Percentiles rank a stretch among this genome's conserved stretches.
These are phyloP conservation scores for Tanytarsus gracilentus DNA, from an alignment of 2,888 invertebrate species.

Conservation along the genomic window DNA sequence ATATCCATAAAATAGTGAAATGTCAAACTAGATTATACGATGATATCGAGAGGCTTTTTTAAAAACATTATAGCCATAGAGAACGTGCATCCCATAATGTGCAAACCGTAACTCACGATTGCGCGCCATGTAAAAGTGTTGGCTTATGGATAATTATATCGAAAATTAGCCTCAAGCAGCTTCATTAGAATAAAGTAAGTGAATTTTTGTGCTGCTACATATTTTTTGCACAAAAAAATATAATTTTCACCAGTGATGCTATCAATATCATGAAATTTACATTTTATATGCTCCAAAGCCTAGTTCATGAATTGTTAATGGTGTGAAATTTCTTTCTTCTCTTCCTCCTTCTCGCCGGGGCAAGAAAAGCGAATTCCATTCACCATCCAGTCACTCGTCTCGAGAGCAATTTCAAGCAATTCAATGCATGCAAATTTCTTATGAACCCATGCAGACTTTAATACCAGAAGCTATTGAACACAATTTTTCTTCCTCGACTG, in stretches of 20 bases:
- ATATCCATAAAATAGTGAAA: no score
- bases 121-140: neutral
- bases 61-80: neutral
- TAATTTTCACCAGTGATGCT: constrained; percentile 1
- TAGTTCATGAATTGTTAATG: constrained; percentile 24
- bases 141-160: constrained; percentile 15
- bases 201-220: neutral
- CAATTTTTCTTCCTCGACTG: neutral
- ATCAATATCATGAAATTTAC: constrained; percentile 28
- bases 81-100: no score
- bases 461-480: constrained; percentile 25
- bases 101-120: constrained; percentile 17
- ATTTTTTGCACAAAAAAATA: neutral
- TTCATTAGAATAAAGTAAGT: constrained; percentile 5
- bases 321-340: constrained; percentile 20
- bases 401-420: constrained; percentile 26
- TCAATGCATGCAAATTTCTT: constrained; percentile 24
- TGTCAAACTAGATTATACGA: constrained; percentile 13
- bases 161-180: neutral
- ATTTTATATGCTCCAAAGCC: constrained; percentile 13
- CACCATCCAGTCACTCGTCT: no score
- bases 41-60: constrained; percentile 1
- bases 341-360: neutral
- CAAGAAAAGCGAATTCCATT: neutral
- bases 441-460: neutral